Percentiles rank a stretch among this genome's conserved stretches.
phyloP scores from a whole-genome alignment of 2,888 invertebrate genomes.

The Apamea anceps region DNA sequence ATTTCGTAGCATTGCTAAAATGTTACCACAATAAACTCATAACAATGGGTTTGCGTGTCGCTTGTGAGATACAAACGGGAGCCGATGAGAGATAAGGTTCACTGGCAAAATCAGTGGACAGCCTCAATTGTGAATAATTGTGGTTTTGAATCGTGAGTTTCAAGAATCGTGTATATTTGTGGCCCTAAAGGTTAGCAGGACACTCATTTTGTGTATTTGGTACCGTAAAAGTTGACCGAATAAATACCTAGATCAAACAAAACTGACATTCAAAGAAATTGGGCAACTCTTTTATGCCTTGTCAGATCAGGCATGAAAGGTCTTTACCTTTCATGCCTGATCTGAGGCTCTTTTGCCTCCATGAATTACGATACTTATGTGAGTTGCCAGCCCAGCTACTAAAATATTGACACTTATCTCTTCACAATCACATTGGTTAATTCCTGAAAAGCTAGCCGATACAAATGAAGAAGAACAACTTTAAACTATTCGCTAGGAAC shows the following conservation, averaged over 20 bases:
- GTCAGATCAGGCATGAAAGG: no score
- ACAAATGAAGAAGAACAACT: background rate
- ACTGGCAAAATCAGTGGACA: constrained; percentile 26
- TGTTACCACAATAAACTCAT: constrained; percentile 35
- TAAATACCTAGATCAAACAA: background rate
- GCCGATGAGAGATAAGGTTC: constrained; percentile 47
- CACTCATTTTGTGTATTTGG: background rate
- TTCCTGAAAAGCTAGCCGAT: background rate
- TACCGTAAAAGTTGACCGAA: background rate
- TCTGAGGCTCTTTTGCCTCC: no score
- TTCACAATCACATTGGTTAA: background rate
- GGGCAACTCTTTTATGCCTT: background rate
- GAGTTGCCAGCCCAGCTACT: background rate
- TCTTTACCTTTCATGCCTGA: no score
- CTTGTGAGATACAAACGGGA: constrained; percentile 24
- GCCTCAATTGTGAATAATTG: constrained; percentile 21
- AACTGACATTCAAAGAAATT: background rate
- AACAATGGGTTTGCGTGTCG: constrained; percentile 58
- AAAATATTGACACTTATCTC: background rate
- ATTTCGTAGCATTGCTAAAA: constrained; percentile 52
- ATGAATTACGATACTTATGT: background rate
- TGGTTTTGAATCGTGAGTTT: constrained; percentile 11
- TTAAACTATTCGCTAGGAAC: background rate
- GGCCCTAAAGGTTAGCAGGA: background rate
- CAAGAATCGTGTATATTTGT: background rate